These are phyloP conservation scores for Hemichromis elongatus DNA, from an alignment of 2,113 vertebrate genomes.

Conservation along the genomic window DNA sequence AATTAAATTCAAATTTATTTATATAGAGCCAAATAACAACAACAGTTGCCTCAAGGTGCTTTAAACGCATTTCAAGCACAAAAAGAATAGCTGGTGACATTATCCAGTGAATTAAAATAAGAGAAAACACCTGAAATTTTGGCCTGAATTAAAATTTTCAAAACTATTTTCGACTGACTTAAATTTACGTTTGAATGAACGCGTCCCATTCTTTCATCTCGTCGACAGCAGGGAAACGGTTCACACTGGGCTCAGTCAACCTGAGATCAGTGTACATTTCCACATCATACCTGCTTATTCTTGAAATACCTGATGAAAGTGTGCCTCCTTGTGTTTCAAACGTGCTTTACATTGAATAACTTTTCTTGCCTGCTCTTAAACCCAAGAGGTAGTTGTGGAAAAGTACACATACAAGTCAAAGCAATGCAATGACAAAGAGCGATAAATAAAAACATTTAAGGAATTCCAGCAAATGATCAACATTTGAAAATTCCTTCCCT, in stretches of 20 bases:
- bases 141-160: not conserved
- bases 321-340: conserved; percentile 44
- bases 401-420: not conserved
- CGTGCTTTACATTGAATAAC: not conserved
- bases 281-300: not conserved
- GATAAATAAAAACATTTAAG: not conserved
- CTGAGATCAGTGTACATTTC: not conserved
- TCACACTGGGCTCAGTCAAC: not conserved
- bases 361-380: not conserved
- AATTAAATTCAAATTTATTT: no score
- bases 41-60: no score
- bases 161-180: not conserved
- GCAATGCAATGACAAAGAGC: not conserved
- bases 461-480: conserved; percentile 44
- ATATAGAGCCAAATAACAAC: no score
- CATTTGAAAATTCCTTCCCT: not conserved
- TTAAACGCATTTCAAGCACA: not conserved
- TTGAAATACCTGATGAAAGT: conserved; percentile 5
- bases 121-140: not conserved
- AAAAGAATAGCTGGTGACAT: not conserved
- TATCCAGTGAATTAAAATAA: not conserved
- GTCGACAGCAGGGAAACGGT: not conserved
- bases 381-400: not conserved
- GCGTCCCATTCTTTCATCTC: not conserved
- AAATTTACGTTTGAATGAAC: not conserved